Evolutionary conservation across 2,888 invertebrate species (phyloP).

Genomic region (Myathropa florea): DNA sequence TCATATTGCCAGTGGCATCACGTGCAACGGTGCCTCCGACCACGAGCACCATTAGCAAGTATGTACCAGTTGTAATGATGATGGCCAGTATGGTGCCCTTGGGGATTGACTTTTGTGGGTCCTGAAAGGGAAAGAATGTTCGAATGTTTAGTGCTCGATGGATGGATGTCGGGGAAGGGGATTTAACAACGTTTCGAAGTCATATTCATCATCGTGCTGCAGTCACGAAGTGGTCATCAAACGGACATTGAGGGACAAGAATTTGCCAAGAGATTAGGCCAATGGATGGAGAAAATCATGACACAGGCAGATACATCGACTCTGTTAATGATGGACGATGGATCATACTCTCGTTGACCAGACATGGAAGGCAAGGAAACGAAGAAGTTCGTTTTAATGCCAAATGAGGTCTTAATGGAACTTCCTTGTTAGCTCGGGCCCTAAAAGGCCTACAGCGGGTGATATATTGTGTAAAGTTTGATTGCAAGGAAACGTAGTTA

Average conservation of each 20-base stretch:
- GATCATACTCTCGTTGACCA: too few relatives aligned
- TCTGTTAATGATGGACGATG: too few relatives aligned
- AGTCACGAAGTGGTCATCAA: conserved; percentile 3
- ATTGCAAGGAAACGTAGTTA: too few relatives aligned
- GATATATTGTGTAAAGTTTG: too few relatives aligned
- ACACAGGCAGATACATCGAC: too few relatives aligned
- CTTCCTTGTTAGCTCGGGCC: background rate
- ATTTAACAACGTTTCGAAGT: background rate
- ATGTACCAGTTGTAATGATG: conserved; percentile 91
- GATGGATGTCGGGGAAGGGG: background rate
- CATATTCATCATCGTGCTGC: background rate
- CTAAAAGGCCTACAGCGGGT: too few relatives aligned
- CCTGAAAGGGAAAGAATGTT: conserved; percentile 81
- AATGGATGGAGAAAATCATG: too few relatives aligned
- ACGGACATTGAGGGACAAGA: background rate
- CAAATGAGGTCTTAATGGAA: background rate
- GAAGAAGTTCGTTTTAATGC: too few relatives aligned
- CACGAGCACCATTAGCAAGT: conserved; percentile 91
- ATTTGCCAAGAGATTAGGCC: too few relatives aligned
- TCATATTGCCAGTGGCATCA: conserved; percentile 88
- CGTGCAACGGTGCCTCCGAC: conserved; percentile 88
- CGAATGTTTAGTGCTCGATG: background rate
- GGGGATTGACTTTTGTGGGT: conserved; percentile 92
- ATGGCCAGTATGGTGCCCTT: conserved; percentile 97
- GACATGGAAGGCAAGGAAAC: too few relatives aligned